These are phyloP conservation scores for Ormyrus pomaceus DNA, from an alignment of 2,888 invertebrate species.

Conservation along the genomic window DNA sequence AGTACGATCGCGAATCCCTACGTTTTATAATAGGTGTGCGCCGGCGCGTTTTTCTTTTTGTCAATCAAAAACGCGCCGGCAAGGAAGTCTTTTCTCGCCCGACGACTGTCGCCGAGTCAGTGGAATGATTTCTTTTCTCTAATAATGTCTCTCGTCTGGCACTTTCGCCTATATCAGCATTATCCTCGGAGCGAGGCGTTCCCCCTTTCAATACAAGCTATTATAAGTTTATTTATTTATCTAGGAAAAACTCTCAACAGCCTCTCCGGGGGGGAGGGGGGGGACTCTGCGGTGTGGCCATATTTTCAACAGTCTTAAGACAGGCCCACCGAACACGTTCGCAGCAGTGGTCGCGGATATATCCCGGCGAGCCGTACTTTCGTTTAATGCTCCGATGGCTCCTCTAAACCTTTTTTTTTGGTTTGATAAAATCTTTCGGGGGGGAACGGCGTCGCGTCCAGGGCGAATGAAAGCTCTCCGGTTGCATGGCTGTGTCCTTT, in stretches of 20 bases:
- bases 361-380: too few relatives aligned
- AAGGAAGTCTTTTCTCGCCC: slow-evolving; percentile 49
- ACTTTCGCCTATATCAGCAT: not conserved
- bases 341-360: too few relatives aligned
- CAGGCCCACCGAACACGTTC: too few relatives aligned
- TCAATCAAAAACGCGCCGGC: slow-evolving; percentile 30
- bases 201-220: slow-evolving; percentile 39
- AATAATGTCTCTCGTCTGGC: slow-evolving; percentile 8
- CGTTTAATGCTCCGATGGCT: too few relatives aligned
- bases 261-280: not conserved
- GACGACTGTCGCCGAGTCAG: slow-evolving; percentile 25
- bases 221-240: slow-evolving; percentile 27
- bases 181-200: not conserved
- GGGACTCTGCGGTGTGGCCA: slow-evolving; percentile 35
- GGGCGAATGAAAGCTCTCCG: slow-evolving; percentile 10
- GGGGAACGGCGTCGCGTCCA: slow-evolving; percentile 2
- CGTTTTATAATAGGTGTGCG: slow-evolving; percentile 22
- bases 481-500: slow-evolving; percentile 5
- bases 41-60: slow-evolving; percentile 19
- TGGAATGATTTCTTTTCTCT: slow-evolving; percentile 41
- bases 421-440: slow-evolving; percentile 37
- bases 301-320: slow-evolving; percentile 37
- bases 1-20: slow-evolving; percentile 37
- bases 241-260: slow-evolving; percentile 31
- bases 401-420: too few relatives aligned